A percentile compares a stretch with the other conserved stretches of the same genome.
Conservation (phyloP, 2,888 invertebrate species). For the Apotomis capreana region DNA sequence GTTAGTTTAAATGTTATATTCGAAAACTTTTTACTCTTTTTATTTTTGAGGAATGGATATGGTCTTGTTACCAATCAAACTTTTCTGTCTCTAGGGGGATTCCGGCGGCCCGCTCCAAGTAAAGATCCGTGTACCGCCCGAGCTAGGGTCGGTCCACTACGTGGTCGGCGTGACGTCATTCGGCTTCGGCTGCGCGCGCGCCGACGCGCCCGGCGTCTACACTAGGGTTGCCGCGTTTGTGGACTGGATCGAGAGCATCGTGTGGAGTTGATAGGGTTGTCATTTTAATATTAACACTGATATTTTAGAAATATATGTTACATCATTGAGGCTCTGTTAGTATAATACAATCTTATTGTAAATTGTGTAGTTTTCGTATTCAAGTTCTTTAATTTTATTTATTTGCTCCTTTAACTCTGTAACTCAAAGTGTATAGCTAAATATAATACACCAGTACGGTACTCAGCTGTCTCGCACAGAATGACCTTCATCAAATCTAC, state of each 20-base stretch:
- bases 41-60: too few relatives aligned
- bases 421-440: too few relatives aligned
- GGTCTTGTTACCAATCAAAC: background rate
- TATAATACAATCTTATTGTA: too few relatives aligned
- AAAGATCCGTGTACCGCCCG: constrained; percentile 39
- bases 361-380: too few relatives aligned
- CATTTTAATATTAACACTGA: background rate
- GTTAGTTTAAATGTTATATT: too few relatives aligned
- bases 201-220: constrained; percentile 51
- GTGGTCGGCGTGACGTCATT: constrained; percentile 57
- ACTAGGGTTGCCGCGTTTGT: constrained; percentile 49
- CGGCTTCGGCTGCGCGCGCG: constrained; percentile 49
- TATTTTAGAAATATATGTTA: background rate
- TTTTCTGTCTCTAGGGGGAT: constrained; percentile 50
- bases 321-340: too few relatives aligned
- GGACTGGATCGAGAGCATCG: constrained; percentile 53
- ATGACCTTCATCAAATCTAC: too few relatives aligned
- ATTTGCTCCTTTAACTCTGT: too few relatives aligned
- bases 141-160: constrained; percentile 46
- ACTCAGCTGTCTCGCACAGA: too few relatives aligned
- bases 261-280: constrained; percentile 45
- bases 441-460: too few relatives aligned
- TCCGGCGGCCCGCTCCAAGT: constrained; percentile 56
- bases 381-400: too few relatives aligned
- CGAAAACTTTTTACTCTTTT: too few relatives aligned